phyloP scores from a whole-genome alignment of 2,797 vertebrate genomes.

The Bufotes viridis region DNA sequence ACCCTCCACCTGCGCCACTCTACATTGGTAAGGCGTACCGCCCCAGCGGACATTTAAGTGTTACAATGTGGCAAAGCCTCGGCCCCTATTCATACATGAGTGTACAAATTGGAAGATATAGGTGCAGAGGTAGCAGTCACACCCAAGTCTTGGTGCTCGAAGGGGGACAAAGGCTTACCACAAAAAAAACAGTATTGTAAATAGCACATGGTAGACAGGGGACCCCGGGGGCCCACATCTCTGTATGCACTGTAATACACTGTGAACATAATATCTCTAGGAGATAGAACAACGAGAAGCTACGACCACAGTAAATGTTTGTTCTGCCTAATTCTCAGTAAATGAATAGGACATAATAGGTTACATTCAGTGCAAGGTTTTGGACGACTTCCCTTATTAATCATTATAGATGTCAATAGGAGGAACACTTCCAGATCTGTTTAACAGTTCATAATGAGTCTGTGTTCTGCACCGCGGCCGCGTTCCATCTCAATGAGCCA shows the following conservation, averaged over 20 bases:
- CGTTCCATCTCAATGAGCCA: background rate
- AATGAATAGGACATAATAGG: slow-evolving; percentile 8
- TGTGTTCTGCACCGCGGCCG: slow-evolving; percentile 1
- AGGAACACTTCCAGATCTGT: slow-evolving; percentile 31
- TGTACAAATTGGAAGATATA: no score
- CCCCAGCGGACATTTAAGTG: no score
- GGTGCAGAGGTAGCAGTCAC: no score
- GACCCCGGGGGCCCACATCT: background rate
- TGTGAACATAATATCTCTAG: background rate
- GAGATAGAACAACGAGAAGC: background rate
- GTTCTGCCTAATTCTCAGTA: background rate
- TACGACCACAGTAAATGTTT: slow-evolving; percentile 31
- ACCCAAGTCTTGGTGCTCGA: no score
- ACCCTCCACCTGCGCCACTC: no score
- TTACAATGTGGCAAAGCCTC: no score
- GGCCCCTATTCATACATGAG: no score
- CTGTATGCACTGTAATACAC: background rate
- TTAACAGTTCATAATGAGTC: slow-evolving; percentile 25
- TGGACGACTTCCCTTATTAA: slow-evolving; percentile 31
- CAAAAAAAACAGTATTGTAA: no score
- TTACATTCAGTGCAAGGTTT: slow-evolving; percentile 27
- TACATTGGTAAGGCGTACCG: no score
- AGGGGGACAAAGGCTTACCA: no score
- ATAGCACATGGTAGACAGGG: no score
- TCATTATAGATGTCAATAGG: slow-evolving; percentile 17